Evolutionary conservation across 2,888 invertebrate genomes (phyloP), one percentile per base, ranked within the genome.

Genomic region (Phorcus lineatus): DNA sequence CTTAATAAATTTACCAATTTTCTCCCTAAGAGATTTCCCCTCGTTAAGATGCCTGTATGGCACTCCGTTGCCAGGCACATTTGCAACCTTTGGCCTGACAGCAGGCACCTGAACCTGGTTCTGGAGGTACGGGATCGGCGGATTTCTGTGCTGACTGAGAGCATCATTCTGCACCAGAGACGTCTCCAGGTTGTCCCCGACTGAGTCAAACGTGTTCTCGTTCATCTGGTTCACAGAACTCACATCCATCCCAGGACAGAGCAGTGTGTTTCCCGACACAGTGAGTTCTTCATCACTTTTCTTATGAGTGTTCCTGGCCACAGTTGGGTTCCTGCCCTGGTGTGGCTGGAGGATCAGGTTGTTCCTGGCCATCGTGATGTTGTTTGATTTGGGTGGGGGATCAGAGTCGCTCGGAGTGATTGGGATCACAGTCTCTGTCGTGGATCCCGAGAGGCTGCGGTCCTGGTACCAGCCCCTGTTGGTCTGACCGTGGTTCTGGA

Each of bases 281-380:
- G 94, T 93, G 1, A 95, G 91, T 86, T 95, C 95, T 85, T 94
- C 94, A 76, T 91, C 92, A 76, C 93, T 92, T 40, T 92, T 88
- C 84, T 95, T 95, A 94, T 88, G 95, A 92, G 95, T 93, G 93
- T 97, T 97, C 13, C 96, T 94, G 90, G 96, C 96, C 90, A 96
- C 94, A 84, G 97, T 97, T 13, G 96, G 95, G 94, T 97, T 97
- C 40, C 96, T 94, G 0, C 97, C 97, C 92, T 97, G 96, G 93
- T 97, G 96, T 0, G 97, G 96, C 90, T 96, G 97, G 67, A 97
- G 86, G 22, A 88, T 86, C 9, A 86, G 82, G 57, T 90, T 90
- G 62, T 89, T 88, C 78, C 86, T 87, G 19, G 88, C 88, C 55
- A 88, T 81, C 40, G 80, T 83, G 31, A 89, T 83, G 52, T 88